Evolutionary conservation across 2,888 invertebrate species (phyloP).

Genomic region (Adelphocoris suturalis): DNA sequence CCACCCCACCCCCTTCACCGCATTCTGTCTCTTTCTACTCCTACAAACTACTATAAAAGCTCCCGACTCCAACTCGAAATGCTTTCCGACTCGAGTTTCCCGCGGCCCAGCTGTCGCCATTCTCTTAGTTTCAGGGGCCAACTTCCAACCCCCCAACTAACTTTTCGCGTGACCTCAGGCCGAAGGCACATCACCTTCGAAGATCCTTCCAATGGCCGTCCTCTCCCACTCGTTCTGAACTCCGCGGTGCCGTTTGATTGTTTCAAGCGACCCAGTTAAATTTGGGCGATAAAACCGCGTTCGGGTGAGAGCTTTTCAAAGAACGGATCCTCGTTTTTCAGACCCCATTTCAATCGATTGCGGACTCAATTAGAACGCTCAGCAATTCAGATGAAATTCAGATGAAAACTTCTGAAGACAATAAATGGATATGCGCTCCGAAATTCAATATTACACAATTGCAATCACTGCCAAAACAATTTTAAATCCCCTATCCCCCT

Average conservation of each 20-base stretch:
- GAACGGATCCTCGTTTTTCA: too few species aligned
- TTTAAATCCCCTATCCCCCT: too few species aligned
- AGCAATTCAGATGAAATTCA: too few species aligned
- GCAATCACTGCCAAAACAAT: too few species aligned
- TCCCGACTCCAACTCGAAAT: neutral
- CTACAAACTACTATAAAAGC: neutral
- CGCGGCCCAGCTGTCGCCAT: conserved; percentile 10
- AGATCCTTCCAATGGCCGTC: neutral
- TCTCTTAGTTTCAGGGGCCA: neutral
- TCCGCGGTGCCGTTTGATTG: neutral
- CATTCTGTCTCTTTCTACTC: too few species aligned
- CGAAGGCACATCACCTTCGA: conserved; percentile 27
- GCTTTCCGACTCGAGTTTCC: neutral
- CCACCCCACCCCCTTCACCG: too few species aligned
- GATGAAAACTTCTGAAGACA: too few species aligned
- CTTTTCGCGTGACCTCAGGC: conserved; percentile 18
- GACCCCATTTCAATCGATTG: too few species aligned
- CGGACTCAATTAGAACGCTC: too few species aligned
- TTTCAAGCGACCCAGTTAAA: conserved; percentile 3
- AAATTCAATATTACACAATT: too few species aligned
- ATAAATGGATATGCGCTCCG: too few species aligned
- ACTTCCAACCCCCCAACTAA: conserved; percentile 16
- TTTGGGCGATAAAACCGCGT: neutral
- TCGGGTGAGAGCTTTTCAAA: neutral
- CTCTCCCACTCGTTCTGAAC: neutral